Percentiles rank a stretch among this genome's conserved stretches.
Conservation (phyloP, 2,797 vertebrate species). For the Manis javanica region DNA sequence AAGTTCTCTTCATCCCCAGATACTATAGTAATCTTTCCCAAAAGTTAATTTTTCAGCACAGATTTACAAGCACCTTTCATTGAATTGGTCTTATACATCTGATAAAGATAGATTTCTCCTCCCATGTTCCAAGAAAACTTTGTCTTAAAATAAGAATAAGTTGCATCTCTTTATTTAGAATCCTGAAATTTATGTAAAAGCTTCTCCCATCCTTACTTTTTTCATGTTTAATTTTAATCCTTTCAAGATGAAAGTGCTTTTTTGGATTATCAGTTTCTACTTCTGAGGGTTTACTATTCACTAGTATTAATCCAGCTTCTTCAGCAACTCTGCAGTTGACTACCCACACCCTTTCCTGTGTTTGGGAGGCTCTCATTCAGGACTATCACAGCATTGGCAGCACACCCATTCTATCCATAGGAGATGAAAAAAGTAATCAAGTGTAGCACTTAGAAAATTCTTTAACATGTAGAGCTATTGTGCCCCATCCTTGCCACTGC, state of each 20-base stretch:
- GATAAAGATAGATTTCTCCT: not conserved
- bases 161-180: constrained; percentile 53
- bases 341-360: not conserved
- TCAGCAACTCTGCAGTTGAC: not conserved
- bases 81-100: not conserved
- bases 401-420: not conserved
- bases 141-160: constrained; percentile 33
- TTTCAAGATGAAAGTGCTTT: constrained; percentile 32
- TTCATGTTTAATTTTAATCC: not conserved
- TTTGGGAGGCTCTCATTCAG: not conserved
- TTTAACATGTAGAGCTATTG: not conserved
- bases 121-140: constrained; percentile 7
- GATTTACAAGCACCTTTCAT: not conserved
- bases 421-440: not conserved
- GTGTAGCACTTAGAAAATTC: not conserved
- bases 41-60: not conserved
- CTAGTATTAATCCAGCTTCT: not conserved
- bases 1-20: not conserved
- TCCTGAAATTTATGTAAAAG: constrained; percentile 26
- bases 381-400: not conserved
- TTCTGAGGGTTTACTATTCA: constrained; percentile 34
- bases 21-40: not conserved
- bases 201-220: not conserved
- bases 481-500: not conserved
- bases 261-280: not conserved